Evolutionary conservation across 2,797 vertebrate genomes (phyloP), one percentile per base, ranked within the genome.

Genomic region (Taenioides sp.): DNA sequence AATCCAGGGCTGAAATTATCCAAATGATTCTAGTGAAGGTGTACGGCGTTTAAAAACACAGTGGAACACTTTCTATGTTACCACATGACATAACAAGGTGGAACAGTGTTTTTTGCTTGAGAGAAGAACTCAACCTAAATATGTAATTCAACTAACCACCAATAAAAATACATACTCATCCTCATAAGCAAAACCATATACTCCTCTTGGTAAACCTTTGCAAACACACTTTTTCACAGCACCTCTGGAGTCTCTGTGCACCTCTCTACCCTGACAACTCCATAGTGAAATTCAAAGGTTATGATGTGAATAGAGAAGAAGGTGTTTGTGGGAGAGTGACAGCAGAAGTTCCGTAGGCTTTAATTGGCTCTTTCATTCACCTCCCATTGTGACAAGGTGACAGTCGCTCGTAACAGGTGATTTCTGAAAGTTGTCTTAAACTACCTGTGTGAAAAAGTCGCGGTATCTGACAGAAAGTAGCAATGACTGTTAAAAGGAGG

Each of bases 361-460:
- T 89, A 83, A 84, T 75, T 88, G 77, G 34, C 40, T 73, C 71
- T 59, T 69, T 80, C 37, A 71, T 74, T 77, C 74, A 70, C n/a
- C 58, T 67, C 54, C 22, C 25, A 64, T 47, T 74, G 65, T 79
- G 70, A 76, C 59, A 76, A 5, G 3, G 60, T 87, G 81, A 82
- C 77, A 76, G 57, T 14, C 1, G 7, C 16, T 59, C 27, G 25
- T 16, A 59, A 59, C 57, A 28, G 25, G 57, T 59, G 57, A 59
- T 17, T 59, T 28, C 54, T 57, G 58, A 16, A 47, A 5, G 0
- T 57, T 16, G 71, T 62, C 73, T 50, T n/a, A 31, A 55, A 59
- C 54, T 16, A 43, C 34, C 34, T 65, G 47, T 16, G 47, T 14
- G 58, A 34, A 34, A 60, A 63, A 40, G 11, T 9, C 22, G 4